Base-by-base conservation (phyloP, 1,140 invertebrate species). In the Ips typographus region DNA sequence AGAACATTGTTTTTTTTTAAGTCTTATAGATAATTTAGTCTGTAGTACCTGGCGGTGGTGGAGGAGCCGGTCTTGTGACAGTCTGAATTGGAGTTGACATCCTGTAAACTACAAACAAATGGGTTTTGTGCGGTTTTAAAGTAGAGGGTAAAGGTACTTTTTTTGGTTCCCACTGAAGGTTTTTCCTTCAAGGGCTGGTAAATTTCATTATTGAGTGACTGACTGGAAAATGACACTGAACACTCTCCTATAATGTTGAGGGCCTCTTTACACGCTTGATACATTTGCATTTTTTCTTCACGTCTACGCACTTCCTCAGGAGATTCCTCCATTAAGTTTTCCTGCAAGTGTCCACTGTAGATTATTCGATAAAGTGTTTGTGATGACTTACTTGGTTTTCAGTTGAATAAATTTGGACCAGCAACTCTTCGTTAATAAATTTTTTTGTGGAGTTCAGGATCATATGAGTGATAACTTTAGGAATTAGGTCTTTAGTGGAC, bases 271-370 rank as follows among this genome's bases (percentile, higher is more conserved):
- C 96, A 99, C 22, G 97, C 96, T 80, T 99, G 96, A 83, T 99
- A 99, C 96, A 99, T 99, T 68, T 96, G 88, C 73, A 99, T 82
- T 88, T 98, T 94, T 83, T 99, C 97, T 82, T 99, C 97, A 70
- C 98, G 88, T 80, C 96, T 96, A 74, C 92, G 86, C 3, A 96
- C 95, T 81, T 99, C 98, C 79, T 99, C 96, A 3, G 91, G 90
- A 4, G 95, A 97, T 81, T 99, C 98, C 83, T 99, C 98, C 98
- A 99, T 99, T 91, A 99, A 94, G 22, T 22, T 22, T 22, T 22
- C 22, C 22, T 22, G 22, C 22, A 22, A 77, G 90, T 87, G 68
- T 90, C 84, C 95, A 98, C 75, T 4, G 40, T 1, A 57, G 40
- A 65, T 41, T 60, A 55, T n/a, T 55, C 8, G 37, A 5, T n/a